phyloP scores from a whole-genome alignment of 2,797 vertebrate species.

The Scomberomorus guttatus region DNA sequence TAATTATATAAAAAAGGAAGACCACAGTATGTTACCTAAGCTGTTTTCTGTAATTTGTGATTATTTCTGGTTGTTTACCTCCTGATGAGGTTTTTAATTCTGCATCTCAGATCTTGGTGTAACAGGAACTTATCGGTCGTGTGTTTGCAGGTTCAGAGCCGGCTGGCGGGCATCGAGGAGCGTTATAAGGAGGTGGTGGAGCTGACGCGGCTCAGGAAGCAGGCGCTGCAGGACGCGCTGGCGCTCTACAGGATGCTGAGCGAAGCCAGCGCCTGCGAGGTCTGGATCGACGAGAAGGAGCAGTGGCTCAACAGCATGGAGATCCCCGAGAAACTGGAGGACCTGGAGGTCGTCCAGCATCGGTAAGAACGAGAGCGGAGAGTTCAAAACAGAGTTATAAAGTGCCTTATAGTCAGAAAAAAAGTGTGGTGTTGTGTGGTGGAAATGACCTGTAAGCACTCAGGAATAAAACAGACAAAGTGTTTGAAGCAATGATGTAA shows the following conservation, averaged over 20 bases:
- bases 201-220: conserved; percentile 93
- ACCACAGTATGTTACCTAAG: too few relatives aligned
- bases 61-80: too few relatives aligned
- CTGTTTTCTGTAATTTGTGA: too few relatives aligned
- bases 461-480: too few relatives aligned
- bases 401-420: too few relatives aligned
- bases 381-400: too few relatives aligned
- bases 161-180: conserved; percentile 95
- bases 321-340: conserved; percentile 96
- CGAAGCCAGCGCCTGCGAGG: conserved; percentile 94
- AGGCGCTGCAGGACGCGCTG: conserved; percentile 96
- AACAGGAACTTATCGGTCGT: not conserved
- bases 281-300: conserved; percentile 98
- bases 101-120: too few relatives aligned
- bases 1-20: too few relatives aligned
- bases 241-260: conserved; percentile 96
- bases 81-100: too few relatives aligned
- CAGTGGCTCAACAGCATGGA: conserved; percentile 96
- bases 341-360: conserved; percentile 96
- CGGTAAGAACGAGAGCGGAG: conserved; percentile 78
- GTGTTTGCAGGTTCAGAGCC: conserved; percentile 82
- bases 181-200: conserved; percentile 95
- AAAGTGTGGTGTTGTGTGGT: too few relatives aligned
- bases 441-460: too few relatives aligned
- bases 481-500: too few relatives aligned